Conservation (phyloP, 2,113 vertebrate genomes). For the Archocentrus centrarchus region DNA sequence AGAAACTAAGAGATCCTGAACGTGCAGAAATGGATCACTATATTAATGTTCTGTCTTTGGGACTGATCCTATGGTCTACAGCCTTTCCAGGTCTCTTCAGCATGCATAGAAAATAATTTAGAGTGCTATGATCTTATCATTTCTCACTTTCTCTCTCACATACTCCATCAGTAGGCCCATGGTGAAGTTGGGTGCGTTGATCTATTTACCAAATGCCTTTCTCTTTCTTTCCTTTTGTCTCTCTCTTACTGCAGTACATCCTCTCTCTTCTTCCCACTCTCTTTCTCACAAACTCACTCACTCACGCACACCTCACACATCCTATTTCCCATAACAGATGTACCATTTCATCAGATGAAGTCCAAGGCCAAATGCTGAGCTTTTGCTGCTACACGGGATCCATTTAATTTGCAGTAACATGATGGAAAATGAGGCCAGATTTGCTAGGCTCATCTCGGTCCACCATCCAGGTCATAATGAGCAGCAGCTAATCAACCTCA, state of each 20-base stretch:
- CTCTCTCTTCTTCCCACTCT: background rate
- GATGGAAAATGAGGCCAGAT: slow-evolving; percentile 66
- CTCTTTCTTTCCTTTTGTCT: slow-evolving; percentile 16
- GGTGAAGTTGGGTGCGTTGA: slow-evolving; percentile 50
- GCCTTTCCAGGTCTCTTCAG: slow-evolving; percentile 1
- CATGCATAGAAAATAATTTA: slow-evolving; percentile 36
- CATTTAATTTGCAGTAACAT: slow-evolving; percentile 73
- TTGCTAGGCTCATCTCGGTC: slow-evolving; percentile 45
- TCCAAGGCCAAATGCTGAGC: slow-evolving; percentile 70
- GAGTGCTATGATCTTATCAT: slow-evolving; percentile 48
- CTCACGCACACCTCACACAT: slow-evolving; percentile 21
- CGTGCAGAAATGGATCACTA: slow-evolving; percentile 40
- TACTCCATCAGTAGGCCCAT: slow-evolving; percentile 29
- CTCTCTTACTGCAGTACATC: slow-evolving; percentile 6
- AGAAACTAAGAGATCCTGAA: slow-evolving; percentile 27
- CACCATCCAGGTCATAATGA: slow-evolving; percentile 67
- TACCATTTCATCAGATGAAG: slow-evolving; percentile 74
- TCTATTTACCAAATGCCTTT: slow-evolving; percentile 56
- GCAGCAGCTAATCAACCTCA: slow-evolving; percentile 71
- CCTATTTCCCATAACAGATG: slow-evolving; percentile 71
- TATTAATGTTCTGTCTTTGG: slow-evolving; percentile 24
- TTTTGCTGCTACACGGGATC: slow-evolving; percentile 58
- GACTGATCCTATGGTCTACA: slow-evolving; percentile 14
- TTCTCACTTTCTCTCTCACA: slow-evolving; percentile 59
- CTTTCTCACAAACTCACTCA: background rate